phyloP scores from a whole-genome alignment of 2,113 vertebrate genomes.

The Pterophyllum scalare region DNA sequence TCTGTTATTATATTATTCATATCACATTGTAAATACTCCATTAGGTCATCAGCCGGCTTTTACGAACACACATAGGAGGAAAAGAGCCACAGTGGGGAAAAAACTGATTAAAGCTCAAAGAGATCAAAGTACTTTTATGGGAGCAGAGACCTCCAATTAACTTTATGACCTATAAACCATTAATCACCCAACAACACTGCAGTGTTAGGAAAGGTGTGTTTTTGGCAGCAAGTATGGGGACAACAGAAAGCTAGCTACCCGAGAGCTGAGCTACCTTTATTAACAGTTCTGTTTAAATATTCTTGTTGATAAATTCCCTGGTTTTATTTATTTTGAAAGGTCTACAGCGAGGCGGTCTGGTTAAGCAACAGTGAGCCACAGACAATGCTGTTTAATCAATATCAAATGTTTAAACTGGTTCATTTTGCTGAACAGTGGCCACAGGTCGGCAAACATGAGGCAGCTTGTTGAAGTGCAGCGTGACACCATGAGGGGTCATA shows the following conservation, averaged over 20 bases:
- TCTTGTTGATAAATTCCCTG: background rate
- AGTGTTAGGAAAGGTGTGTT: background rate
- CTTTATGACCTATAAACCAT: constrained; percentile 27
- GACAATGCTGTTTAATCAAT: background rate
- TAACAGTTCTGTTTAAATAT: background rate
- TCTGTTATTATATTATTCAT: background rate
- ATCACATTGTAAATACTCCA: background rate
- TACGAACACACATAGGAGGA: background rate
- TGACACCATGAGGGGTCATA: background rate
- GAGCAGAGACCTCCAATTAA: constrained; percentile 10
- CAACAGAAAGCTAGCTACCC: background rate
- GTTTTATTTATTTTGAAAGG: background rate
- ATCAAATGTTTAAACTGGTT: background rate
- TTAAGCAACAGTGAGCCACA: background rate
- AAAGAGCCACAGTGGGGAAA: background rate
- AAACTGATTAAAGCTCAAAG: background rate
- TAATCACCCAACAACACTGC: background rate
- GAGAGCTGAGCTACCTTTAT: background rate
- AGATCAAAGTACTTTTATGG: constrained; percentile 12
- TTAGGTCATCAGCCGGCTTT: background rate
- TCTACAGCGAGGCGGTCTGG: background rate
- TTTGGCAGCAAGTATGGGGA: background rate
- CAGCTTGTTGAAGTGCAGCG: background rate
- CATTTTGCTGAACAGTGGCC: background rate
- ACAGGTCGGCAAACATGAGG: background rate